These are phyloP conservation scores for Chymomyza amoena DNA, from an alignment of 2,888 invertebrate species.

Conservation along the genomic window DNA sequence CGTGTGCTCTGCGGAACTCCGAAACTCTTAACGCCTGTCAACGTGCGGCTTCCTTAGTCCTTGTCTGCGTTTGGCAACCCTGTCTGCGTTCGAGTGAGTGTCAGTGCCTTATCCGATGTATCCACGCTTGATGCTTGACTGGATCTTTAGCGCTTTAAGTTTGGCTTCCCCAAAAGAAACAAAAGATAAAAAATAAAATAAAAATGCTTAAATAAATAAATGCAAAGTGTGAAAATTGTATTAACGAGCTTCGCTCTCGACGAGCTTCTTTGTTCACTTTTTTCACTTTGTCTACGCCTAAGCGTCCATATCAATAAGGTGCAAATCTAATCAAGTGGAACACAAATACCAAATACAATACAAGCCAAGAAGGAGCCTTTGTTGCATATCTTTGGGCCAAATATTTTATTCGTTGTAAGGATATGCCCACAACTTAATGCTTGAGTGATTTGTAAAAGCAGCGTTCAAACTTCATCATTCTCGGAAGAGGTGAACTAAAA, in stretches of 20 bases:
- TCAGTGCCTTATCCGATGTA: background rate
- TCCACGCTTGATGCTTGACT: background rate
- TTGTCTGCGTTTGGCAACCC: background rate
- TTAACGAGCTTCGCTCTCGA: background rate
- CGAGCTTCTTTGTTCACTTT: too few species aligned
- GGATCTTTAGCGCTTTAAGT: background rate
- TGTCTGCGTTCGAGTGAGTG: background rate
- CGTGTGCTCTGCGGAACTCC: background rate
- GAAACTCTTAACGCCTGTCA: slow-evolving; percentile 6
- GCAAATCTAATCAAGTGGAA: slow-evolving; percentile 42
- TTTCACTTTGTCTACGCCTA: background rate
- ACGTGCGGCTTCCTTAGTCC: slow-evolving; percentile 9
- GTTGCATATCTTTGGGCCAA: background rate
- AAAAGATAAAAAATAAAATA: background rate
- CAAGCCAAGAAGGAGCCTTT: background rate
- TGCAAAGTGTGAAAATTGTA: slow-evolving; percentile 24
- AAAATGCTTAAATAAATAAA: slow-evolving; percentile 6
- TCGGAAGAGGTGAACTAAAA: too few species aligned
- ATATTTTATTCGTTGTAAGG: background rate
- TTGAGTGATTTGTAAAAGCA: background rate
- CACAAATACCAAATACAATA: slow-evolving; percentile 7
- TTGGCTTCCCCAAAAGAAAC: background rate
- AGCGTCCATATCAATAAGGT: slow-evolving; percentile 22
- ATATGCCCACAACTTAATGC: background rate
- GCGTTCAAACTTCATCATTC: background rate